Conservation (phyloP, 1,140 invertebrate genomes). For the Armadillidium nasatum region DNA sequence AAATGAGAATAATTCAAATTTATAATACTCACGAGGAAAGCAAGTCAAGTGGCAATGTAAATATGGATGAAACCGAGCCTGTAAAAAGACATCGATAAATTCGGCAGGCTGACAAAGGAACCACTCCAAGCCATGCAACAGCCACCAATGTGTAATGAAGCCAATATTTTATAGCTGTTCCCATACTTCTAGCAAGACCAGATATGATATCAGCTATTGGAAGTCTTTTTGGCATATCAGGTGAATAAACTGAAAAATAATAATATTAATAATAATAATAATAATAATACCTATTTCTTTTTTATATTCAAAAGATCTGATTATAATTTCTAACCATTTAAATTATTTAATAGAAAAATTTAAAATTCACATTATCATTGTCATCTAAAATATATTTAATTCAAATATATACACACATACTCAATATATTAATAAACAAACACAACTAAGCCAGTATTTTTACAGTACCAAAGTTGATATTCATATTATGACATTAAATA, state of each 20-base stretch:
- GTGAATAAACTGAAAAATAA: slow-evolving; percentile 73
- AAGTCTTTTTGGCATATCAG: slow-evolving; percentile 94
- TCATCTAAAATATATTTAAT: no score
- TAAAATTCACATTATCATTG: no score
- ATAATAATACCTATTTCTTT: no score
- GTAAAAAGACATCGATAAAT: slow-evolving; percentile 90
- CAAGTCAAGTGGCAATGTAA: slow-evolving; percentile 86
- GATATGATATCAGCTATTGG: slow-evolving; percentile 84
- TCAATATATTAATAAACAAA: no score
- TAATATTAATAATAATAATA: no score
- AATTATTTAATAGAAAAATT: no score
- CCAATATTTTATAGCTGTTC: slow-evolving; percentile 90
- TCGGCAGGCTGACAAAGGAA: slow-evolving; percentile 92
- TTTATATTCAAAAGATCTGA: no score
- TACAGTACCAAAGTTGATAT: no score
- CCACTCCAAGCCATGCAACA: slow-evolving; percentile 94
- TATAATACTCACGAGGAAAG: slow-evolving; percentile 64
- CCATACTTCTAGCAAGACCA: slow-evolving; percentile 81
- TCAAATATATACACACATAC: no score
- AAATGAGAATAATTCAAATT: background rate
- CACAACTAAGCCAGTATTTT: no score
- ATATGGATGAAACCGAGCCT: slow-evolving; percentile 68
- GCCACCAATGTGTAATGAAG: slow-evolving; percentile 93
- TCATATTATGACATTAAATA: no score
- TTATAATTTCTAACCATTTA: no score